Evolutionary conservation across 2,888 invertebrate genomes (phyloP), one percentile per base, ranked within the genome.

Genomic region (Mechanitis mazaeus): DNA sequence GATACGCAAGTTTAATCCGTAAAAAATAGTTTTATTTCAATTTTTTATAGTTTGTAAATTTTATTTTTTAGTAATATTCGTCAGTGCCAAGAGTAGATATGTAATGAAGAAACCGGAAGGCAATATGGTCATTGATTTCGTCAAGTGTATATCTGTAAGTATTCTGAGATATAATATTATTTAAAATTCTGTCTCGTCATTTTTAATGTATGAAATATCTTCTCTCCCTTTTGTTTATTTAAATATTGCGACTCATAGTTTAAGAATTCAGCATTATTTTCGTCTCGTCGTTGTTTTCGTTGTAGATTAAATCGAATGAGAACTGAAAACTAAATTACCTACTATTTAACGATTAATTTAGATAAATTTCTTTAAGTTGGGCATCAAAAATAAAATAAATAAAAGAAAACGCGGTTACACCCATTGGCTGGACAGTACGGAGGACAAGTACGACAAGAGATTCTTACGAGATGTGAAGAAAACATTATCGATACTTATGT

Each of bases 361-460:
- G 50, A 6, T 46, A 60, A 45, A 33, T 57, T 56, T 53, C 33
- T 68, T 60, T 58, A 74, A 93, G 93, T 82, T 90, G 33, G 92
- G 92, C 11, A 71, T 91, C 63, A 91, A 81, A 64, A 83, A 82
- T 60, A 62, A 69, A 3, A 11, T 82, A 31, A 57, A 75, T 3
- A 78, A 77, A 33, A 71, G 70, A 3, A 75, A 70, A 66, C 79
- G 76, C 1, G 88, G 87, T 46, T 91, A 91, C 45, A 91, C 92
- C 0, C 97, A 98, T 76, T 98, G 98, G 98, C 82, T 98, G 66
- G 97, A 98, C 77, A 92, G 95, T 75, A 95, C 98, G 0, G 93
- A 94, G 64, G 93, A 93, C 57, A 91, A 91, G 71, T 97, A 93
- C 79, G 95, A 94, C 57, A 85, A 83, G 58, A 84, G 90, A 55